phyloP scores from a whole-genome alignment of 1,140 invertebrate species.

The Magallana ariakensis region DNA sequence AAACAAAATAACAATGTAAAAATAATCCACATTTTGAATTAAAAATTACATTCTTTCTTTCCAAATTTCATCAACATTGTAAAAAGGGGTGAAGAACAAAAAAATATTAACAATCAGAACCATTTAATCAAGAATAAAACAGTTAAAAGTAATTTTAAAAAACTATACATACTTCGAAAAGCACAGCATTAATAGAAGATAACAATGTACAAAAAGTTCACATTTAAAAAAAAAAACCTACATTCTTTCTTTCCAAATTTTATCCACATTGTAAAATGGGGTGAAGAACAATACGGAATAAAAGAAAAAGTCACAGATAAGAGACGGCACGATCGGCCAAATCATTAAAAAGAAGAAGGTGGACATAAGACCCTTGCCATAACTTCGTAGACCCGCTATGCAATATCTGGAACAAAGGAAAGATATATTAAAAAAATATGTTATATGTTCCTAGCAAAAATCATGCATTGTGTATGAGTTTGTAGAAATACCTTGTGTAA shows the following conservation, averaged over 20 bases:
- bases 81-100: slow-evolving; percentile 50
- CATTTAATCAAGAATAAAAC: no score
- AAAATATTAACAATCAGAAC: neutral
- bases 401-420: neutral
- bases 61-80: slow-evolving; percentile 22
- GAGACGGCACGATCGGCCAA: slow-evolving; percentile 53
- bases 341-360: slow-evolving; percentile 40
- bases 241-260: neutral
- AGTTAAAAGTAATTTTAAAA: no score
- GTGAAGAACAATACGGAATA: slow-evolving; percentile 57
- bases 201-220: no score
- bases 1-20: no score
- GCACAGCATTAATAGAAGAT: no score
- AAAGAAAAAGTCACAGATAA: slow-evolving; percentile 60
- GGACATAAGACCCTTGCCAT: slow-evolving; percentile 40
- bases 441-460: neutral
- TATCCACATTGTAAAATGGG: slow-evolving; percentile 25
- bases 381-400: slow-evolving; percentile 20
- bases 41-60: neutral
- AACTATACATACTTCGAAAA: no score
- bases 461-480: neutral
- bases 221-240: no score
- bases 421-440: neutral
- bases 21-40: no score
- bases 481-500: no score